These are phyloP conservation scores for Dusona sp. DNA, from an alignment of 2,888 invertebrate species.

Conservation along the genomic window DNA sequence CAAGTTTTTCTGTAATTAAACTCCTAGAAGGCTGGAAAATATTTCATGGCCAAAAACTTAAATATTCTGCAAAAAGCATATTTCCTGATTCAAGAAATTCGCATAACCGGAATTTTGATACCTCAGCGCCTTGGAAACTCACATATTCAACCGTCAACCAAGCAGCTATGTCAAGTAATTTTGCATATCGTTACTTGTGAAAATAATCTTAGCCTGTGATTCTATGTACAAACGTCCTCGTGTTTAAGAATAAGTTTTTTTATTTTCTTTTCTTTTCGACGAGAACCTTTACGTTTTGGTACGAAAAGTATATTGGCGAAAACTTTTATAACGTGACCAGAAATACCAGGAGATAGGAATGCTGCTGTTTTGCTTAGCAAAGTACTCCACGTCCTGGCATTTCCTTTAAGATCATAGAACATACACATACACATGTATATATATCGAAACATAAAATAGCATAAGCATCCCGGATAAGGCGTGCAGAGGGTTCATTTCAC, in stretches of 20 bases:
- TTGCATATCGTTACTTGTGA: not conserved
- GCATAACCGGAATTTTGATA: no score
- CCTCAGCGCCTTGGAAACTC: not conserved
- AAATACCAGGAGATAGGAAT: constrained; percentile 29
- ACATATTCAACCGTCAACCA: not conserved
- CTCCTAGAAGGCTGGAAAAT: no score
- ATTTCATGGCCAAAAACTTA: no score
- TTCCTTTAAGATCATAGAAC: constrained; percentile 52
- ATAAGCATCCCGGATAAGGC: constrained; percentile 1
- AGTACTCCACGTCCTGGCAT: constrained; percentile 43
- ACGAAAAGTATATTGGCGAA: constrained; percentile 5
- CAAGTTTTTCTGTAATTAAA: no score
- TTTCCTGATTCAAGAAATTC: no score
- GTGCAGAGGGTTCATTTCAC: not conserved
- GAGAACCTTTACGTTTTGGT: not conserved
- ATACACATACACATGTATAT: not conserved
- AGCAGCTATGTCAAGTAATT: not conserved
- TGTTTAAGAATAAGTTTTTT: not conserved
- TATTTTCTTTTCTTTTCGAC: not conserved
- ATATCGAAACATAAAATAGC: not conserved
- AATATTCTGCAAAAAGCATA: no score
- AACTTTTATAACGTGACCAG: constrained; percentile 37
- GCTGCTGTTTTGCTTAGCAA: constrained; percentile 49
- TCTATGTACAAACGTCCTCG: no score
- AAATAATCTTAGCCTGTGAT: not conserved